phyloP scores from a whole-genome alignment of 2,888 invertebrate genomes.

The Agrochola macilenta region DNA sequence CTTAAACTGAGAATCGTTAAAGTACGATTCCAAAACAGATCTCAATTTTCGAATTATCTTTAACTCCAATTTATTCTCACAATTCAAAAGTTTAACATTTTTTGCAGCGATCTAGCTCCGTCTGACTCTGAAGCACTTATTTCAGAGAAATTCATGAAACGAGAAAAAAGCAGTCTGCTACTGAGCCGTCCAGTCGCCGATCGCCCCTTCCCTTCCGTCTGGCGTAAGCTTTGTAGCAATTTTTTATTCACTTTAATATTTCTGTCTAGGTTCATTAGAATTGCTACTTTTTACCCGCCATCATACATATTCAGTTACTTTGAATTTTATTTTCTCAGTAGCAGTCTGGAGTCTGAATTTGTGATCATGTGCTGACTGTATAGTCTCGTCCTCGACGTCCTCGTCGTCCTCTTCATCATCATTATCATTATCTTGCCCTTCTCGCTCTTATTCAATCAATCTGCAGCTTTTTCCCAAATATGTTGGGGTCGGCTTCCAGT shows the following conservation, averaged over 20 bases:
- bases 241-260: slow-evolving; percentile 25
- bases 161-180: slow-evolving; percentile 27
- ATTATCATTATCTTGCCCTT: no score
- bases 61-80: background rate
- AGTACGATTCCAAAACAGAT: background rate
- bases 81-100: slow-evolving; percentile 28
- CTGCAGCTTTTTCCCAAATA: no score
- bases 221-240: slow-evolving; percentile 12
- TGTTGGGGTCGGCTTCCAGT: no score
- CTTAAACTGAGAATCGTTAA: background rate
- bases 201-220: slow-evolving; percentile 34
- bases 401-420: no score
- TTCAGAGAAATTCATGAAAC: slow-evolving; percentile 40
- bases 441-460: background rate
- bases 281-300: slow-evolving; percentile 1
- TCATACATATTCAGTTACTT: slow-evolving; percentile 5
- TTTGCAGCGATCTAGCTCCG: slow-evolving; percentile 22
- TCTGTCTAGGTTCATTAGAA: slow-evolving; percentile 16
- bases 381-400: no score
- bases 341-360: background rate
- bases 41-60: background rate
- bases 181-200: slow-evolving; percentile 21
- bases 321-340: background rate
- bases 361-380: no score
- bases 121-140: slow-evolving; percentile 39